Base-by-base conservation (phyloP, 2,797 vertebrate genomes). In the Lithobates sylvaticus region DNA sequence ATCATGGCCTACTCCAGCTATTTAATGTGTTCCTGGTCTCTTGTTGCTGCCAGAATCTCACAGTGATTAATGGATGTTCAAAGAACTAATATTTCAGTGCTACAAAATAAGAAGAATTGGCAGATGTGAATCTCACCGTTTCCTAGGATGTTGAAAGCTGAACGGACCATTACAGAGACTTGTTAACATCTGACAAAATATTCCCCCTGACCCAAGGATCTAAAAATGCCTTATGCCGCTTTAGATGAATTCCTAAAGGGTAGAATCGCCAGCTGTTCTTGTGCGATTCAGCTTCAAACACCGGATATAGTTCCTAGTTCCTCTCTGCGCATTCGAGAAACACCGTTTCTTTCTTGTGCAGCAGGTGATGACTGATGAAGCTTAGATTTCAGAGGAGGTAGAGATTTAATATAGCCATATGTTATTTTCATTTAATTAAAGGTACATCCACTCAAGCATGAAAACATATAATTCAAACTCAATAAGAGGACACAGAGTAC, bases 221-320 rank as follows among this genome's bases (percentile, higher is more conserved):
- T 79, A 47, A 85, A 36, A 71, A 39, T 32, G 69, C 75, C 34
- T 67, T 21, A 2, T 69, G 67, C 29, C 21, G n/a, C 64, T 67
- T 72, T 44, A 44, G 36, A 65, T 68, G 78, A 70, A 71, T 78
- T 61, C 21, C 34, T 78, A 58, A 47, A 84, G 54, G 68, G 76
- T 32, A 68, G 58, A 58, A 72, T 72, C 65, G 32, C 76, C 70
- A 68, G 61, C 77, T 39, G 84, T 39, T 29, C 13, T 27, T 42
- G 50, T 80, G 58, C 80, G 71, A 85, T 85, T 77, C 78, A 10
- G 71, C 77, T 80, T 85, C 84, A 85, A 80, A 85, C 64, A 58
- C 32, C 10, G 12, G 29, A n/a, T 10, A 50, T 69, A 79, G 50
- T 18, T 54, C 3, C 50, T 54, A 54, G 50, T 54, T 54, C 15